Conservation (phyloP, 2,797 vertebrate species). For the Scarus forsteni region DNA sequence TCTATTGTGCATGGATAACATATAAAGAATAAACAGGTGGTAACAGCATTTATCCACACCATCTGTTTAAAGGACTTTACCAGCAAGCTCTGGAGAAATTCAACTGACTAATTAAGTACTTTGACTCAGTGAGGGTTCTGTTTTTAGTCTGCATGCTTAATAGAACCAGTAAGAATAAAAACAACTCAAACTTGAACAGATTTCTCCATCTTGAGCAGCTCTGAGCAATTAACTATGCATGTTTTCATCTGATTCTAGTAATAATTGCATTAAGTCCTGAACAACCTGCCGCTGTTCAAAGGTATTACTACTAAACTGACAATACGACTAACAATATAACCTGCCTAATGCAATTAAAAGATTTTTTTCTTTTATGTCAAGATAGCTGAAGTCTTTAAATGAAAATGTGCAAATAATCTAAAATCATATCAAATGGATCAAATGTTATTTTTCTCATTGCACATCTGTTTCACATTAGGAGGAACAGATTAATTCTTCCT, state of each 20-base stretch:
- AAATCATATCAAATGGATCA: constrained; percentile 56
- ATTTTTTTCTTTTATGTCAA: constrained; percentile 34
- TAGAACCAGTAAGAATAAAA: constrained; percentile 51
- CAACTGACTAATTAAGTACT: constrained; percentile 54
- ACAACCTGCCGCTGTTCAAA: constrained; percentile 32
- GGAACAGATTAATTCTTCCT: no score
- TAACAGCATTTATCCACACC: constrained; percentile 30
- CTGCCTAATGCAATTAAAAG: constrained; percentile 30
- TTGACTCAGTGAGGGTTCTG: constrained; percentile 30
- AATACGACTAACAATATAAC: constrained; percentile 29
- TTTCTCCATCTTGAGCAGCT: constrained; percentile 39
- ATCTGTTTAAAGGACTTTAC: constrained; percentile 38
- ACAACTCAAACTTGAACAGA: constrained; percentile 46
- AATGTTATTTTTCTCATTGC: no score
- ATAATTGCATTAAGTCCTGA: constrained; percentile 32
- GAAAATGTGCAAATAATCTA: constrained; percentile 65
- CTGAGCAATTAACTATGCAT: constrained; percentile 44
- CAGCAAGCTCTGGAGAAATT: constrained; percentile 39
- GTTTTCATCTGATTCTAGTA: constrained; percentile 43
- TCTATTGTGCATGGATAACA: constrained; percentile 34
- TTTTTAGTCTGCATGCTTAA: constrained; percentile 36
- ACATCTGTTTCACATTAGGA: background rate
- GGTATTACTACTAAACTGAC: constrained; percentile 32
- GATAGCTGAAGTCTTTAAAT: constrained; percentile 42
- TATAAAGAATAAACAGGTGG: constrained; percentile 22